Percentiles rank a stretch among this genome's conserved stretches.
Evolutionary conservation across 2,113 vertebrate genomes (phyloP).

Genomic region (Cephalopholis sonnerati): DNA sequence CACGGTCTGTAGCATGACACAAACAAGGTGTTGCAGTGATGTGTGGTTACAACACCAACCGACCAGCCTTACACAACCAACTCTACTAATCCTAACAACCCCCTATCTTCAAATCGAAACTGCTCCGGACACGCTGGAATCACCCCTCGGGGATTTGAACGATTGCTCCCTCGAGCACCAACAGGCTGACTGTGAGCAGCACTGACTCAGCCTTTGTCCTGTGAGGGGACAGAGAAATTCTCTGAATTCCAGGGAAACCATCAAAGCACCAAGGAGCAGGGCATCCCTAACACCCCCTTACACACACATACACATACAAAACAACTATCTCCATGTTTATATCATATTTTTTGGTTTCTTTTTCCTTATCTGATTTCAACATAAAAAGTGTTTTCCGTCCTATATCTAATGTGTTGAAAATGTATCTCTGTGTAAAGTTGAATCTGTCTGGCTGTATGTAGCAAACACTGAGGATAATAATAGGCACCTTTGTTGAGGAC

Average conservation of each 20-base stretch:
- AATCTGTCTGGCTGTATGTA: neutral
- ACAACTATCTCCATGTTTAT: neutral
- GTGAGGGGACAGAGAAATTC: slow-evolving; percentile 69
- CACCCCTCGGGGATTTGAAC: slow-evolving; percentile 42
- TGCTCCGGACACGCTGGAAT: slow-evolving; percentile 32
- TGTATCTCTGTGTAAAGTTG: neutral
- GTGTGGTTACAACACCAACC: no score
- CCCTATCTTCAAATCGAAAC: slow-evolving; percentile 46
- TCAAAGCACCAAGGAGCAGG: slow-evolving; percentile 66
- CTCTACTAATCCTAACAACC: slow-evolving; percentile 22
- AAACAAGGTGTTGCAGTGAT: no score
- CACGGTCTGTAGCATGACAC: no score
- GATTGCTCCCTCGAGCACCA: slow-evolving; percentile 52
- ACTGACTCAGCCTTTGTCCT: slow-evolving; percentile 72
- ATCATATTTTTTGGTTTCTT: neutral
- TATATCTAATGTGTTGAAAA: neutral
- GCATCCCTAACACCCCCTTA: slow-evolving; percentile 37
- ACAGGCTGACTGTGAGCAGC: slow-evolving; percentile 42
- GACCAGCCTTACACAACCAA: neutral
- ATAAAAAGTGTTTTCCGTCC: neutral
- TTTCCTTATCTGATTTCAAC: neutral
- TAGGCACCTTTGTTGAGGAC: neutral
- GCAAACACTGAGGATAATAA: no score
- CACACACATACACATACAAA: neutral
- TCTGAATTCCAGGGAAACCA: slow-evolving; percentile 81